phyloP scores from a whole-genome alignment of 2,888 invertebrate species.

The Drosophila mimetica region DNA sequence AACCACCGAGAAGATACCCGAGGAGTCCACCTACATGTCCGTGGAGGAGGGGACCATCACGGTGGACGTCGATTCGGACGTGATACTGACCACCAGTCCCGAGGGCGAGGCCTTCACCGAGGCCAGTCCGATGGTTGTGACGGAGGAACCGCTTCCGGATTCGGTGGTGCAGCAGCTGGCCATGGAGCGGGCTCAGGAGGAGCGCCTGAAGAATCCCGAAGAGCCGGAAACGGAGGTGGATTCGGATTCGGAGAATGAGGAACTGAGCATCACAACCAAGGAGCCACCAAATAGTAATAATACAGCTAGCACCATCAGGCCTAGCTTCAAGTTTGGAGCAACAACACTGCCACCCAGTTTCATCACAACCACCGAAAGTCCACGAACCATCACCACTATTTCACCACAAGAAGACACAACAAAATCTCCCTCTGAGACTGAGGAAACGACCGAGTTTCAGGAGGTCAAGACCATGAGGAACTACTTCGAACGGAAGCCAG shows the following conservation, averaged over 20 bases:
- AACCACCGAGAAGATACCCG: not conserved
- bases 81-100: slow-evolving; percentile 54
- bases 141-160: slow-evolving; percentile 59
- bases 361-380: not conserved
- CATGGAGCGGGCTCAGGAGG: slow-evolving; percentile 20
- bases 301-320: not conserved
- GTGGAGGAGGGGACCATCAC: slow-evolving; percentile 45
- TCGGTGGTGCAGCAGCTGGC: slow-evolving; percentile 53
- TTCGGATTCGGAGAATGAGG: not conserved
- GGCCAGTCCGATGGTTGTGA: slow-evolving; percentile 3
- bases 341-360: slow-evolving; percentile 6
- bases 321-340: not conserved
- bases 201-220: not conserved
- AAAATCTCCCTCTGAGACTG: not conserved
- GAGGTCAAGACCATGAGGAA: not conserved
- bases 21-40: slow-evolving; percentile 25
- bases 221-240: not conserved
- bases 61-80: slow-evolving; percentile 41
- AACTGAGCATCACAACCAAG: not conserved
- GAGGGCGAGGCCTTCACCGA: slow-evolving; percentile 46
- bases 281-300: not conserved
- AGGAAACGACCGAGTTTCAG: slow-evolving; percentile 1
- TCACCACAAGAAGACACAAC: not conserved
- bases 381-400: not conserved
- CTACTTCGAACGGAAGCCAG: not conserved